A percentile compares a stretch with the other conserved stretches of the same genome.
phyloP scores from a whole-genome alignment of 2,888 invertebrate genomes.

The Apoda limacodes region DNA sequence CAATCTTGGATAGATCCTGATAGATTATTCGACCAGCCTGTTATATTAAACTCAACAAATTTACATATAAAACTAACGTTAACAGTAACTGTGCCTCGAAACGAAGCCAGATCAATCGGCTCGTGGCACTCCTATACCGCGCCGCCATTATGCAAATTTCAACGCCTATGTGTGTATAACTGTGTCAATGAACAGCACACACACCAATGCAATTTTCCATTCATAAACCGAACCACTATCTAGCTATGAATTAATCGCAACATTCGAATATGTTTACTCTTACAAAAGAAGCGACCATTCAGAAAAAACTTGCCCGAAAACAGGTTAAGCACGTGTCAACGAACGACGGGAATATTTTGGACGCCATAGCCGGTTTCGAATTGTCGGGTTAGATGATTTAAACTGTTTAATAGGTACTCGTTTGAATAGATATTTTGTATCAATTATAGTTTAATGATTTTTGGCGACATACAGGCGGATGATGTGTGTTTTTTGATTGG shows the following conservation, averaged over 20 bases:
- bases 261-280: constrained; percentile 69
- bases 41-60: too few species aligned
- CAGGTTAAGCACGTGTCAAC: constrained; percentile 69
- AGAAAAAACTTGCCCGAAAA: constrained; percentile 63
- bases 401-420: constrained; percentile 50
- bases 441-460: constrained; percentile 39
- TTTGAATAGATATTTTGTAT: constrained; percentile 43
- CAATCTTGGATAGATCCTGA: too few species aligned
- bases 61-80: constrained; percentile 57
- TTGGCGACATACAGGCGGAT: constrained; percentile 24
- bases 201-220: constrained; percentile 52
- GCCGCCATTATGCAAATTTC: constrained; percentile 62
- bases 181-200: constrained; percentile 35
- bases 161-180: constrained; percentile 32
- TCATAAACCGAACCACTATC: constrained; percentile 65
- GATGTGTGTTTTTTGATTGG: too few species aligned
- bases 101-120: too few species aligned
- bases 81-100: constrained; percentile 56
- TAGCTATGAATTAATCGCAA: constrained; percentile 70
- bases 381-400: constrained; percentile 55
- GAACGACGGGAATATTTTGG: constrained; percentile 64
- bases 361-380: constrained; percentile 41
- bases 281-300: constrained; percentile 67
- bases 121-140: constrained; percentile 55
- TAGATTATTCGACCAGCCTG: too few species aligned